Evolutionary conservation across 2,888 invertebrate genomes (phyloP).

Genomic region (Leptarthrus brevirostris): DNA sequence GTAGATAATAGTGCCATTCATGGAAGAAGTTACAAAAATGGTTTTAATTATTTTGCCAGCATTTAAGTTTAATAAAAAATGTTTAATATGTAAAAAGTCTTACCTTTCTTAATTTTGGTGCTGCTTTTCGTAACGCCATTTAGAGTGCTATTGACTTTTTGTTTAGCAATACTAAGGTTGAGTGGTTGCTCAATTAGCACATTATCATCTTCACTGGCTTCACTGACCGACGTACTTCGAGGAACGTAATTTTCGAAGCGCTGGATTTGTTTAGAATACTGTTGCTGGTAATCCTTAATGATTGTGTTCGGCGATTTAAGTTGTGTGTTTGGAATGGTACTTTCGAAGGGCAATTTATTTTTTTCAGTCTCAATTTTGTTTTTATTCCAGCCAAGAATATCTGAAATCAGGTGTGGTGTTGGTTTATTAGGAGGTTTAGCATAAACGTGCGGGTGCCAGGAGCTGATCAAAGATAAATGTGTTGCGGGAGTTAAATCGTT

Average conservation of each 20-base stretch:
- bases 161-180: constrained; percentile 69
- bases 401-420: constrained; percentile 88
- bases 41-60: too few relatives aligned
- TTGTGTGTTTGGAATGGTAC: constrained; percentile 45
- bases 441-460: constrained; percentile 93
- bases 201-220: constrained; percentile 68
- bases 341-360: constrained; percentile 15
- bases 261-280: constrained; percentile 60
- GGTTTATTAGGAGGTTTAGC: constrained; percentile 83
- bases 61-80: too few relatives aligned
- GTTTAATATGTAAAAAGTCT: too few relatives aligned
- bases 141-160: constrained; percentile 57
- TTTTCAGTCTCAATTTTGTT: constrained; percentile 38
- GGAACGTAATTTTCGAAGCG: constrained; percentile 53
- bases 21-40: too few relatives aligned
- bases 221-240: constrained; percentile 60
- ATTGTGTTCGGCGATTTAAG: constrained; percentile 64
- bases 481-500: constrained; percentile 24
- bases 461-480: constrained; percentile 56
- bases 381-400: constrained; percentile 79
- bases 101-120: constrained; percentile 57
- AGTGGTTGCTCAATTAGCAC: constrained; percentile 69
- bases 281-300: constrained; percentile 62
- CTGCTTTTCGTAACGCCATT: constrained; percentile 61
- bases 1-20: too few relatives aligned